phyloP scores from a whole-genome alignment of 2,888 invertebrate species.

The Galerucella pusilla region DNA sequence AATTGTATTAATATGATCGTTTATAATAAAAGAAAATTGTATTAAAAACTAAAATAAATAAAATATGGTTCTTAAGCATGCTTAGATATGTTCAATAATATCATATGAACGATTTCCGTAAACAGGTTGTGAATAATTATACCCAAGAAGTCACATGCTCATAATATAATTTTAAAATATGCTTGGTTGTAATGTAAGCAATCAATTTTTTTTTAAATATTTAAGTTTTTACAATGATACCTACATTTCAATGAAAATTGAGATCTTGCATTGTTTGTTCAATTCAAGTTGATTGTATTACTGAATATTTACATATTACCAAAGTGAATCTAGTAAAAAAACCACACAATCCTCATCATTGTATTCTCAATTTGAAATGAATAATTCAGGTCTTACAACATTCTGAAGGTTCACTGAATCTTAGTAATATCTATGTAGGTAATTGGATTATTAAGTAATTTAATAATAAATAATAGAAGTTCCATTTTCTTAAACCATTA shows the following conservation, averaged over 20 bases:
- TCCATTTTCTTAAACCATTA: too few species aligned
- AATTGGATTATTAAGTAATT: neutral
- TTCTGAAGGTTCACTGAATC: too few species aligned
- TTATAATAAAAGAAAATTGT: neutral
- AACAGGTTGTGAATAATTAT: neutral
- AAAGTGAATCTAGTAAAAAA: neutral
- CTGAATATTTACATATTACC: neutral
- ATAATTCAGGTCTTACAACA: too few species aligned
- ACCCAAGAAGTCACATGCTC: neutral
- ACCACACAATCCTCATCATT: too few species aligned
- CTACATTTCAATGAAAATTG: too few species aligned
- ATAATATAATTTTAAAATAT: neutral
- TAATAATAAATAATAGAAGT: too few species aligned
- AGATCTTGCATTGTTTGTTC: neutral
- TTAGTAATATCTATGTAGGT: too few species aligned
- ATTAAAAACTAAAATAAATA: neutral
- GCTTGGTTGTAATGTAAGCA: neutral
- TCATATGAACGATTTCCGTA: constrained; percentile 12
- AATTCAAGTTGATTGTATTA: neutral
- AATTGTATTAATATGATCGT: neutral
- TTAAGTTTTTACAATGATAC: too few species aligned
- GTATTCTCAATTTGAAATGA: too few species aligned
- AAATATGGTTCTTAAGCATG: neutral
- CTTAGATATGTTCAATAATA: constrained; percentile 1
- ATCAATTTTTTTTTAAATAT: too few species aligned